These are phyloP conservation scores for Tangachromis dhanisi DNA, from an alignment of 2,113 vertebrate species.

Conservation along the genomic window DNA sequence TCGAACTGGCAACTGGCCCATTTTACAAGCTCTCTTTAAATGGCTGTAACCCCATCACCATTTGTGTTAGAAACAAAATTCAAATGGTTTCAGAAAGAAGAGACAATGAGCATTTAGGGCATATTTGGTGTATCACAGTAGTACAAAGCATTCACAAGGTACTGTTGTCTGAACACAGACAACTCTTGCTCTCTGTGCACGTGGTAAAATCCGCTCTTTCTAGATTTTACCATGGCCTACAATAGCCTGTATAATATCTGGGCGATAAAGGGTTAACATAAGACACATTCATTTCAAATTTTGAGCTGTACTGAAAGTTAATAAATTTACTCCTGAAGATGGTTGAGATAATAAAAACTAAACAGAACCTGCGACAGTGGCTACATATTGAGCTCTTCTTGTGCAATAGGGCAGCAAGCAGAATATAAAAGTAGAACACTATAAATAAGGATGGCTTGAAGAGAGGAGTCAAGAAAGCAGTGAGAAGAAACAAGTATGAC, in stretches of 20 bases:
- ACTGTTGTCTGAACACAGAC: not conserved
- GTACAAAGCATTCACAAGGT: not conserved
- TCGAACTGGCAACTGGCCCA: not conserved
- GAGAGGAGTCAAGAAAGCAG: not conserved
- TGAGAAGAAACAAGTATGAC: not conserved
- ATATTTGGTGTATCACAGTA: not conserved
- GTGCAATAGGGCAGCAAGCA: not conserved
- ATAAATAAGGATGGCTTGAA: not conserved
- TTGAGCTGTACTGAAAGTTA: fast-evolving
- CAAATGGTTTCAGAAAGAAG: not conserved
- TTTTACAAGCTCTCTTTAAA: not conserved
- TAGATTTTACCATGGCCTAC: not conserved
- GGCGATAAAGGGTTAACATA: not conserved
- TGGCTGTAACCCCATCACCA: fast-evolving
- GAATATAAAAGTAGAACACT: not conserved
- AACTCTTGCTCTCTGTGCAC: not conserved
- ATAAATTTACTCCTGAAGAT: not conserved
- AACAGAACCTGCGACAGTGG: not conserved
- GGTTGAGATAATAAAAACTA: not conserved
- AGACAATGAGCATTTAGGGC: not conserved
- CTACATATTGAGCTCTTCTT: not conserved
- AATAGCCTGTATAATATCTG: not conserved
- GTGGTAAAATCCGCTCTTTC: not conserved
- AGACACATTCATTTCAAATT: not conserved
- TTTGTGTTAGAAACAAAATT: not conserved